These are phyloP conservation scores for Hemicentrotus pulcherrimus DNA, from an alignment of 35 echinoderm and acorn worm genomes.

Conservation along the genomic window DNA sequence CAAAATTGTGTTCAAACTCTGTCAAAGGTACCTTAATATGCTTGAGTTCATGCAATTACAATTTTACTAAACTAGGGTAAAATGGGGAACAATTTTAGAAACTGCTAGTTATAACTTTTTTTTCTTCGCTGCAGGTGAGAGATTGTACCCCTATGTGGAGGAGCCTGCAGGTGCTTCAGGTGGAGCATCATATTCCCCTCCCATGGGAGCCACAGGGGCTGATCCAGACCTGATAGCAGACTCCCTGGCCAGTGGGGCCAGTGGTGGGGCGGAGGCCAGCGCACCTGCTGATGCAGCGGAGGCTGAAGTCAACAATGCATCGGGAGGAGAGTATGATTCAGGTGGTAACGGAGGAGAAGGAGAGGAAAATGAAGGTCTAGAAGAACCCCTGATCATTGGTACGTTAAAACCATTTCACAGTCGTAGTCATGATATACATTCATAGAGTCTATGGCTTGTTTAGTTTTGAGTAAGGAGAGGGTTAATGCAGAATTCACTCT, in stretches of 20 bases:
- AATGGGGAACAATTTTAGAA: no score
- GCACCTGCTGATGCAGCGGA: background rate
- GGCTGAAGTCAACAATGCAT: constrained; percentile 30
- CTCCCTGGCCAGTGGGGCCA: background rate
- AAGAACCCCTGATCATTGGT: constrained; percentile 40
- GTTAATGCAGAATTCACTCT: background rate
- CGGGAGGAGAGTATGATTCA: constrained; percentile 39
- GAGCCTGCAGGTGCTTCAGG: constrained; percentile 23
- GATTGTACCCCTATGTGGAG: constrained; percentile 33
- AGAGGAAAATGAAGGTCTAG: constrained; percentile 27
- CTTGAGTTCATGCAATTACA: no score
- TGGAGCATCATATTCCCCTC: background rate
- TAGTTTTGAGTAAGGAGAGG: background rate
- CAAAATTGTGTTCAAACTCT: no score
- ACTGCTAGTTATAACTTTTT: background rate
- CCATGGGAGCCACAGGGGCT: background rate
- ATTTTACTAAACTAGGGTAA: no score
- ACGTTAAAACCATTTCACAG: background rate
- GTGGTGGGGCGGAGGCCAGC: background rate
- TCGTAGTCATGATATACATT: no score
- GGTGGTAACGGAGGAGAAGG: background rate
- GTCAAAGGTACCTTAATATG: no score
- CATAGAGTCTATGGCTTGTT: background rate
- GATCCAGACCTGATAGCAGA: constrained; percentile 35
- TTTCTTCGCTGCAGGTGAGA: background rate